Base-by-base conservation (phyloP, 2,888 invertebrate genomes). In the Volucella inanis region DNA sequence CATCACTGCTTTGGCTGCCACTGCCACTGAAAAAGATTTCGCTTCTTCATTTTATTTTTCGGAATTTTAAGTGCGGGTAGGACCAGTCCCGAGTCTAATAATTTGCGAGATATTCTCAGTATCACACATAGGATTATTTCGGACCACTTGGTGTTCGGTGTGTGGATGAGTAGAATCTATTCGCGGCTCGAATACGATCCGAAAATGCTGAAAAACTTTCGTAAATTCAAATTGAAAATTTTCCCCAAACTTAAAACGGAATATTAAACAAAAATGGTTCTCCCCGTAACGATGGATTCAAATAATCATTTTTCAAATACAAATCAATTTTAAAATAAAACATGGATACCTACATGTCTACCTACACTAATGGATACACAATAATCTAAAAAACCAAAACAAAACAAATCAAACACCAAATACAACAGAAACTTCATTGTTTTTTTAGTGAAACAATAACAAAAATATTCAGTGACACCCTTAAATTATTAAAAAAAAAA, bases 51-150 rank as follows among this genome's bases (percentile, higher is more conserved):
- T 84, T 59, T 38, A 39, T 59, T 59, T 52, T 52, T 79, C 84
- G 84, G 79, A 84, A 84, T 76, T 76, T 79, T 84, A 79, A 79
- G 84, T 84, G 84, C 84, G 84, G 84, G 65, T 75, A 84, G 83
- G 79, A 79, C 31, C 31, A 31, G 75, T 84, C 75, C 39, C 79
- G 31, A 31, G 0, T 59, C 79, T 76, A 84, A 71, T 79, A 84
- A 84, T 84, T 79, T 75, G 80, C 77, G 72, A 80, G 71, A 80
- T 70, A 31, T 31, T 31, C 31, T 31, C 31, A 31, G 31, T 80
- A 62, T 77, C 76, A 81, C 79, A 71, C 64, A 52, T 81, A 81
- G 81, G 80, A 81, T 76, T 65, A 84, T 71, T 50, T 79, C 84
- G 65, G 79, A 62, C 75, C 84, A 84, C 71, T 84, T 79, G 79